Conservation (phyloP, 2,113 vertebrate species). For the Thermophis baileyi region DNA sequence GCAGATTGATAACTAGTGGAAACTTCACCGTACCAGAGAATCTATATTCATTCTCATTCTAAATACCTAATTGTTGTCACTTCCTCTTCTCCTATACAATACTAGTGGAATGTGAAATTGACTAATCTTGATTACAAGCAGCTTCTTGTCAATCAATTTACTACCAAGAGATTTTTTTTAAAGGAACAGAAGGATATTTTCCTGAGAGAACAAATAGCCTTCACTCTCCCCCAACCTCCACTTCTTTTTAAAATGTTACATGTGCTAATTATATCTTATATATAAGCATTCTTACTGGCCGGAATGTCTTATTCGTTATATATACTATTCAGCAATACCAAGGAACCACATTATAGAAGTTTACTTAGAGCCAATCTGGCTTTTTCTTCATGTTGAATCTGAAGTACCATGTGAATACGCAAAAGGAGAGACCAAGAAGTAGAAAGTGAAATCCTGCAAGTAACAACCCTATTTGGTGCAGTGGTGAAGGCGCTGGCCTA, state of each 20-base stretch:
- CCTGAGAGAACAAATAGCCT: too few relatives aligned
- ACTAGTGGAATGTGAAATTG: slow-evolving; percentile 13
- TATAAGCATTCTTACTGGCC: not conserved
- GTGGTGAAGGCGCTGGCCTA: not conserved
- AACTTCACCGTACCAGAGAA: not conserved
- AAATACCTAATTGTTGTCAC: not conserved
- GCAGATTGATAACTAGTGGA: not conserved
- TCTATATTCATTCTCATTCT: slow-evolving; percentile 6
- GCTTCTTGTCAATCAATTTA: slow-evolving; percentile 6
- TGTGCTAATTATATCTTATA: not conserved
- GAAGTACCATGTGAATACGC: not conserved
- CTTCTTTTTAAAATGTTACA: not conserved
- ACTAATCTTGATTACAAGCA: slow-evolving; percentile 1
- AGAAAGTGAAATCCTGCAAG: not conserved
- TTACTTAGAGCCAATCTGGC: not conserved
- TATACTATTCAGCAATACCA: not conserved
- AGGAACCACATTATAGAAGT: not conserved
- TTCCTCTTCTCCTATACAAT: not conserved
- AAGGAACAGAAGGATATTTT: not conserved
- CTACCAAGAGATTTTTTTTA: not conserved
- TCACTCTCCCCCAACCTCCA: not conserved
- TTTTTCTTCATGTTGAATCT: not conserved
- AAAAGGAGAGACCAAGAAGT: not conserved
- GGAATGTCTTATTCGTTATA: not conserved
- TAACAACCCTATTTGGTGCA: not conserved